A percentile compares a stretch with the other conserved stretches of the same genome.
Evolutionary conservation across 2,797 vertebrate genomes (phyloP).

Genomic region (Pantherophis alleghaniensis): DNA sequence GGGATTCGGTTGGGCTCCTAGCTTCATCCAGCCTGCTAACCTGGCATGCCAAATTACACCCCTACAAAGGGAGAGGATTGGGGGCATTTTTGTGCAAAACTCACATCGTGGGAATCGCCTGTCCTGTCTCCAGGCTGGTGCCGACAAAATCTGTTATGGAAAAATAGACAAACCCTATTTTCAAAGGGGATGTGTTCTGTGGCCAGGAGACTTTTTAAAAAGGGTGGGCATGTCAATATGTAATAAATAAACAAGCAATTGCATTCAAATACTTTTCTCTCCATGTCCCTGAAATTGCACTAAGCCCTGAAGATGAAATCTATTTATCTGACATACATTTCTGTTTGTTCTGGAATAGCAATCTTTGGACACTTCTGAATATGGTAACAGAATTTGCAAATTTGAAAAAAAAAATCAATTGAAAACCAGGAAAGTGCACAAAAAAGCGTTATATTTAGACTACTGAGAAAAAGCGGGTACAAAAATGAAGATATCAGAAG

Average conservation of each 20-base stretch:
- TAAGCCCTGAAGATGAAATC: not conserved
- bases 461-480: not conserved
- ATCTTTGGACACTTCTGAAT: not conserved
- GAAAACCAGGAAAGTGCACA: not conserved
- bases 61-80: conserved; percentile 7
- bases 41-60: conserved; percentile 34
- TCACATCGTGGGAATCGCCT: not conserved
- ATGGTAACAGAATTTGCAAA: not conserved
- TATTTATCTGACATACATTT: not conserved
- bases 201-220: not conserved
- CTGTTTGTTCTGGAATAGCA: not conserved
- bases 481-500: not conserved
- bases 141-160: not conserved
- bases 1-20: conserved; percentile 67
- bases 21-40: conserved; percentile 50
- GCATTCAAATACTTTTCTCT: not conserved
- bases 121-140: not conserved
- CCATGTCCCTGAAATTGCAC: not conserved
- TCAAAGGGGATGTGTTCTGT: not conserved
- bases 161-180: not conserved
- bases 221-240: not conserved
- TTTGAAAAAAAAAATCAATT: not conserved
- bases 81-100: not conserved
- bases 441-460: not conserved
- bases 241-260: not conserved